Percentiles rank a stretch among this genome's conserved stretches.
Conservation (phyloP, 1,140 invertebrate genomes). For the Drosophila paulistorum region DNA sequence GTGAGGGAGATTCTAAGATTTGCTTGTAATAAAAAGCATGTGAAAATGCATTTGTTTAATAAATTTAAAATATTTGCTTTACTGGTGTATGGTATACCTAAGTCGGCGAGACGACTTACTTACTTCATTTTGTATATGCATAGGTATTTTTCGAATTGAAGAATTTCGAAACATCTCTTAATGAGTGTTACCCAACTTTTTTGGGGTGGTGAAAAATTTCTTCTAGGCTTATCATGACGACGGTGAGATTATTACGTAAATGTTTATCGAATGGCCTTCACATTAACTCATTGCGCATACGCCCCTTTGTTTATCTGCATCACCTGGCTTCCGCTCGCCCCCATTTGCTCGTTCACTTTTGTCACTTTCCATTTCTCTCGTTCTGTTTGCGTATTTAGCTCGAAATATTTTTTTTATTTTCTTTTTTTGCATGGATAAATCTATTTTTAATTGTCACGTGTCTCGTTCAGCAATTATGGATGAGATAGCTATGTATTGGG, state of each 20-base stretch:
- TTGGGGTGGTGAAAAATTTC: background rate
- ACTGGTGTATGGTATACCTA: too few relatives aligned
- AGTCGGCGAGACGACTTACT: too few relatives aligned
- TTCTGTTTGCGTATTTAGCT: constrained; percentile 26
- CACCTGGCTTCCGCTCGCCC: constrained; percentile 8
- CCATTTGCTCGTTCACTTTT: constrained; percentile 29
- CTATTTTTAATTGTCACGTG: constrained; percentile 73
- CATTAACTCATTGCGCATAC: constrained; percentile 47
- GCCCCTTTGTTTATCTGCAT: constrained; percentile 29
- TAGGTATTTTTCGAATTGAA: background rate
- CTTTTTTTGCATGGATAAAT: constrained; percentile 37
- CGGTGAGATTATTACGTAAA: constrained; percentile 14
- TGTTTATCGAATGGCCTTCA: constrained; percentile 39
- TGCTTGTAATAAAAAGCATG: too few relatives aligned
- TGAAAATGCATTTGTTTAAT: too few relatives aligned
- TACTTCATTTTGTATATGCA: background rate
- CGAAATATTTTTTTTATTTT: constrained; percentile 13
- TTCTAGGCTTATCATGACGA: background rate
- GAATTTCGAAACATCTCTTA: background rate
- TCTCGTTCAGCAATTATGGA: constrained; percentile 29
- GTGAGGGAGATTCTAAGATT: too few relatives aligned
- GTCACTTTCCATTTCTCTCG: constrained; percentile 41
- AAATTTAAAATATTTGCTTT: too few relatives aligned
- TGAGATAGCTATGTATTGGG: background rate
- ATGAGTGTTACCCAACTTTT: background rate